These are phyloP conservation scores for Phodopus roborovskii DNA, from an alignment of 2,113 vertebrate species.

Conservation along the genomic window DNA sequence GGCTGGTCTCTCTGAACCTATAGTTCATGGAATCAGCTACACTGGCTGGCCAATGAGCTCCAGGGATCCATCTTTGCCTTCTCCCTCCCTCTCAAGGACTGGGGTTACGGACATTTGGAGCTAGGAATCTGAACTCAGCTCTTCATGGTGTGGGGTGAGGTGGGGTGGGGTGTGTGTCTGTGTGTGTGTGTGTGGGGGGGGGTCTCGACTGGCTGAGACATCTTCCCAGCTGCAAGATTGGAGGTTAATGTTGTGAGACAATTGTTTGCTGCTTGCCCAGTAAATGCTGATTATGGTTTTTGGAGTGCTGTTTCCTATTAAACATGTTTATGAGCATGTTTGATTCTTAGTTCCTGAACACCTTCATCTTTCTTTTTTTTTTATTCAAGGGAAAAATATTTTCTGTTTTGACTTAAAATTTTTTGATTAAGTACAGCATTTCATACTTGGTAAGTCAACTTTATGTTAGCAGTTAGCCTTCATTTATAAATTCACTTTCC, in stretches of 20 bases:
- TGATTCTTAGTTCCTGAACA: neutral
- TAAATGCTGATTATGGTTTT: neutral
- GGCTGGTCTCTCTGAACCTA: neutral
- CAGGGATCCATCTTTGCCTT: neutral
- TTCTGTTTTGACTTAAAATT: neutral
- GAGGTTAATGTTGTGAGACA: neutral
- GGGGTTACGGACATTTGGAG: neutral
- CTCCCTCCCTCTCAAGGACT: neutral
- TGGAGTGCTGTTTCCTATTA: neutral
- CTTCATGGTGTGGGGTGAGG: neutral
- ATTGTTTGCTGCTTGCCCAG: neutral
- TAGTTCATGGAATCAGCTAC: neutral
- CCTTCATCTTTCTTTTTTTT: neutral
- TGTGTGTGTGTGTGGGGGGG: no score
- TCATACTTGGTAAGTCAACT: neutral
- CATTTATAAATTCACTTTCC: slow-evolving; percentile 15
- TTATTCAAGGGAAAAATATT: neutral
- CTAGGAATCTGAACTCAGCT: neutral
- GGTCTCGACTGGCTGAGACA: neutral
- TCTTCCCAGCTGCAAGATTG: neutral
- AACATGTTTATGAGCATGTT: neutral
- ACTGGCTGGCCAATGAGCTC: neutral
- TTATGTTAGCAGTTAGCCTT: slow-evolving; percentile 17
- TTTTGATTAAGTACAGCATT: neutral
- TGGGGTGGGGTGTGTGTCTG: neutral